phyloP scores from a whole-genome alignment of 2,113 vertebrate genomes.

The Trochalopteron elliotii region DNA sequence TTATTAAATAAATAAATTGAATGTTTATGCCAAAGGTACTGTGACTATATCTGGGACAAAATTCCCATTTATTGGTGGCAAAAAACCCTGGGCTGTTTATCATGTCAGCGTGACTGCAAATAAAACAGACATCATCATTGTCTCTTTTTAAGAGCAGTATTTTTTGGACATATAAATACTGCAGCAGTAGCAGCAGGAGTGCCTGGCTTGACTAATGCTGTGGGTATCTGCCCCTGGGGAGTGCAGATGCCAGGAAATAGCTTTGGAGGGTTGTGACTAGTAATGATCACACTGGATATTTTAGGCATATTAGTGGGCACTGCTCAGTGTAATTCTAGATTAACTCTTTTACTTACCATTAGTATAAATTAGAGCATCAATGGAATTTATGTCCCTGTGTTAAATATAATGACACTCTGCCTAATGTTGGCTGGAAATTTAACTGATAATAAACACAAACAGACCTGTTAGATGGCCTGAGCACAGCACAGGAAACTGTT shows the following conservation, averaged over 20 bases:
- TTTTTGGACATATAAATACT: slow-evolving; percentile 46
- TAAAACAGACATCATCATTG: background rate
- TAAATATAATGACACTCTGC: background rate
- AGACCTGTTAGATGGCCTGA: background rate
- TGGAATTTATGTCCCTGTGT: background rate
- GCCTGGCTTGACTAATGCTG: slow-evolving; percentile 51
- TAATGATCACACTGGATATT: slow-evolving; percentile 56
- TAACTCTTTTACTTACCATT: slow-evolving; percentile 33
- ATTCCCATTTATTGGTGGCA: background rate
- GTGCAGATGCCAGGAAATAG: slow-evolving; percentile 58
- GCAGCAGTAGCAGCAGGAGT: slow-evolving; percentile 43
- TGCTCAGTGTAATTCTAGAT: slow-evolving; percentile 19
- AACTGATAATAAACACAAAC: background rate
- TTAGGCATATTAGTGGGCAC: slow-evolving; percentile 42
- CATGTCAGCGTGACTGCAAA: background rate
- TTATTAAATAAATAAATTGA: background rate
- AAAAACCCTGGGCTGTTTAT: background rate
- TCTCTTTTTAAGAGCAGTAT: background rate
- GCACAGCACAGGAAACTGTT: background rate
- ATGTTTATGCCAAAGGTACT: background rate
- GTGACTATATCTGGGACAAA: background rate
- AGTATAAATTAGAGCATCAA: background rate
- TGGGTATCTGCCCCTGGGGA: slow-evolving; percentile 55
- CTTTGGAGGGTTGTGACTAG: slow-evolving; percentile 37
- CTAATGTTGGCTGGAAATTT: background rate